Percentiles rank a stretch among this genome's conserved stretches.
These are phyloP conservation scores for Mormyrus lacerda DNA, from an alignment of 2,113 vertebrate genomes.

Conservation along the genomic window DNA sequence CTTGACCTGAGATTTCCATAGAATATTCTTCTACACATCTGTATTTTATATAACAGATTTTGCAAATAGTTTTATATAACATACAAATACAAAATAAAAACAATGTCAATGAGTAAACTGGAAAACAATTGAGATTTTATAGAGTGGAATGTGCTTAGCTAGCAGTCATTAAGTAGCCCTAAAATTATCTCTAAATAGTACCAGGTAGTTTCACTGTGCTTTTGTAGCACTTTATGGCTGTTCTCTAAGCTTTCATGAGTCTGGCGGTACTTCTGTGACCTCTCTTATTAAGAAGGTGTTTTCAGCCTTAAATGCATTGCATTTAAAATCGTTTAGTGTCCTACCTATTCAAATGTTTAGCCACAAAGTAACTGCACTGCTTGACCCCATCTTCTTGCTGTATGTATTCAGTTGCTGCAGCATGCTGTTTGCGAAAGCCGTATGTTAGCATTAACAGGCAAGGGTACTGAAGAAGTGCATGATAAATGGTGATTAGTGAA, in stretches of 20 bases:
- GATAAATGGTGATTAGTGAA: background rate
- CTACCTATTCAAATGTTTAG: background rate
- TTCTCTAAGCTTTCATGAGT: background rate
- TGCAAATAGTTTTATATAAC: background rate
- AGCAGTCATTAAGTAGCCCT: background rate
- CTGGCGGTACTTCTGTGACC: background rate
- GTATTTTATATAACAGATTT: background rate
- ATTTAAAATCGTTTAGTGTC: background rate
- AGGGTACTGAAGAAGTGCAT: background rate
- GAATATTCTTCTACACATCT: background rate
- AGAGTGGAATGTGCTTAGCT: background rate
- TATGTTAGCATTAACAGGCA: background rate
- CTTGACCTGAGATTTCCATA: background rate
- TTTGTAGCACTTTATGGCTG: background rate
- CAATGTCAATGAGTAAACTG: background rate
- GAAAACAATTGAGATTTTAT: background rate
- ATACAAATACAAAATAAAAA: background rate
- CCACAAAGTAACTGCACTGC: background rate
- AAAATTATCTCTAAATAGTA: background rate
- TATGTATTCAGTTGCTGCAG: background rate
- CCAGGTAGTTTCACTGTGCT: background rate
- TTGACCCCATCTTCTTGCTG: background rate
- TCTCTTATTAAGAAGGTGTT: background rate
- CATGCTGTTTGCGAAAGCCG: background rate
- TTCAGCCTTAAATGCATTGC: background rate